Base-by-base conservation (phyloP, 2,113 vertebrate genomes). In the Picathartes gymnocephalus region DNA sequence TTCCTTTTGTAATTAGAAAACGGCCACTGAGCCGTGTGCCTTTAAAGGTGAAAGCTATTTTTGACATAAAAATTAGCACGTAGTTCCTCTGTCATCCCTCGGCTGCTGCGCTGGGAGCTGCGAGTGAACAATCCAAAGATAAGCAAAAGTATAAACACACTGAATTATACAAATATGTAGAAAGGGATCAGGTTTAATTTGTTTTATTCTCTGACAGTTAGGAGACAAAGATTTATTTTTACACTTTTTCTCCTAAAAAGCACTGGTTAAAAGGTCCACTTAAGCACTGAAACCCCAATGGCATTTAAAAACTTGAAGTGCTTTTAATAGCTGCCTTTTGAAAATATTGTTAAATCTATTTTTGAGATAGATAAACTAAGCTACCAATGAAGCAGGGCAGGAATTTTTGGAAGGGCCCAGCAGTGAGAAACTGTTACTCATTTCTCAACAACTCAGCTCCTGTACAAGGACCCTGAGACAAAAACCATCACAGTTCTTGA, bases 21-120 rank as follows among this genome's bases (percentile, higher is more conserved):
- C 76, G 71, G 92, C 42, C 94, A 50, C 11, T 8, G 80, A 96
- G 96, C 92, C 64, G 42, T 35, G 77, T 4, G 72, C 25, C 6
- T 74, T 88, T 86, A 95, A 94, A 96, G 95, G 88, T 94, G 94
- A 93, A 92, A 91, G 94, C 86, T 94, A 95, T 96, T 97, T 94
- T 71, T 91, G 91, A 94, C 95, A 78, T 81, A 93, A 95, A 95
- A 97, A 94, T 92, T 86, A 95, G 92, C 91, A 88, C 78, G 11
- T 70, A 86, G 94, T 81, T 94, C 93, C 96, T 94, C 91, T 71
- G 90, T 53, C 94, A 92, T 77, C 83, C 88, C 78, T 96, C n/a
- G 8, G 92, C 62, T 37, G 76, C 92, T 86, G 94, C 69, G 23
- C 92, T 95, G 94, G 80, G 76, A 93, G 94, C 86, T 74, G 82